These are phyloP conservation scores for Gracilinanus agilis DNA, from an alignment of 2,113 vertebrate genomes.

Conservation along the genomic window DNA sequence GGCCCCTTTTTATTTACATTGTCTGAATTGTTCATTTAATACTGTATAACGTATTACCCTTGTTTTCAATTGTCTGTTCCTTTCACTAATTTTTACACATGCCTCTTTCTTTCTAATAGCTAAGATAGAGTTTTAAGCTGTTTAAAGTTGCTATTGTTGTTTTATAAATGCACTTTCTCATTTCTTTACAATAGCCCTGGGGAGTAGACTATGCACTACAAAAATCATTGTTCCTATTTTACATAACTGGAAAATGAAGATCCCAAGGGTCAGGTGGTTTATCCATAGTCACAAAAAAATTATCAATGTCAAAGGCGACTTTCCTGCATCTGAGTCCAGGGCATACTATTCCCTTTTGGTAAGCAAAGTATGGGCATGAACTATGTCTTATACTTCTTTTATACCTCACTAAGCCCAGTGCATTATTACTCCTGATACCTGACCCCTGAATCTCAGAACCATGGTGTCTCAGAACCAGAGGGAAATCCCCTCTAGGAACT, in stretches of 20 bases:
- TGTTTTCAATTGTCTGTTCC: neutral
- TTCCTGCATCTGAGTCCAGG: neutral
- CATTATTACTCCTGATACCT: neutral
- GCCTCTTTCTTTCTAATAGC: neutral
- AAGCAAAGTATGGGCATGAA: neutral
- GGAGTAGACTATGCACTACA: neutral
- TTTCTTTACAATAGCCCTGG: neutral
- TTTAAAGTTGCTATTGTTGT: neutral
- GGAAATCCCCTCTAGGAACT: neutral
- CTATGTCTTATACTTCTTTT: neutral
- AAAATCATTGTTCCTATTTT: neutral
- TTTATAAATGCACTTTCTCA: neutral
- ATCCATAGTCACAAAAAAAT: neutral
- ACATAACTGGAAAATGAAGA: neutral
- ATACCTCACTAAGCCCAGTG: neutral
- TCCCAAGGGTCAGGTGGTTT: neutral
- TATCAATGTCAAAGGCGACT: neutral
- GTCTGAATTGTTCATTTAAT: neutral
- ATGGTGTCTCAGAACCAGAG: neutral
- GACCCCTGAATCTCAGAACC: neutral
- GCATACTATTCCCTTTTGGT: neutral
- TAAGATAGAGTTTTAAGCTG: neutral
- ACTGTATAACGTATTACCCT: neutral
- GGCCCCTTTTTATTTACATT: neutral
- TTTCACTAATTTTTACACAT: neutral